These are phyloP conservation scores for Struthio camelus DNA, from an alignment of 2,113 vertebrate genomes.

Conservation along the genomic window DNA sequence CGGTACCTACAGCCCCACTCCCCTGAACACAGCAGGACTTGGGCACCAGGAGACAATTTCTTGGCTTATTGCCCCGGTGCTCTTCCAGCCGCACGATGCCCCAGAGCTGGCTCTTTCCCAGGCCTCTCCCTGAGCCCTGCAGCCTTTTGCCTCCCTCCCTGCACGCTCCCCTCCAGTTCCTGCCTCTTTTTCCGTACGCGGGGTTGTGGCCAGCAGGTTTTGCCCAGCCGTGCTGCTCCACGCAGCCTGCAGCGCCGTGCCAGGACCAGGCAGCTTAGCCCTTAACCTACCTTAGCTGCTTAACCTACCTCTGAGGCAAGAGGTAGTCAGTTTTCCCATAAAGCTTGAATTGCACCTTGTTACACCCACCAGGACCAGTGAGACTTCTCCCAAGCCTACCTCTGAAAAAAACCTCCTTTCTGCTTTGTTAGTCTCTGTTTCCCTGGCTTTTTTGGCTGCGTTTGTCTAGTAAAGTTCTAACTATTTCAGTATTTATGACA, in stretches of 20 bases:
- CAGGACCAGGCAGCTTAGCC: too few species aligned
- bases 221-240: neutral
- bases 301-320: neutral
- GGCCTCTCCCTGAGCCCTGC: accelerated
- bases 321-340: neutral
- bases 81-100: too few species aligned
- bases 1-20: neutral
- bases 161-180: accelerated
- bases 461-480: neutral
- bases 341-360: neutral
- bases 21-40: neutral
- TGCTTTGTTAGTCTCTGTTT: neutral
- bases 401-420: neutral
- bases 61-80: neutral
- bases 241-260: too few species aligned
- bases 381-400: neutral
- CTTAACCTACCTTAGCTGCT: too few species aligned
- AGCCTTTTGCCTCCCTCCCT: neutral
- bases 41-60: neutral
- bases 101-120: accelerated
- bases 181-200: neutral
- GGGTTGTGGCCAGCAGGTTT: neutral
- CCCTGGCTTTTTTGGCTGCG: neutral
- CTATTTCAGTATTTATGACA: neutral
- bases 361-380: neutral